phyloP scores from a whole-genome alignment of 2,113 vertebrate species.

The Forbesichthys agassizii region DNA sequence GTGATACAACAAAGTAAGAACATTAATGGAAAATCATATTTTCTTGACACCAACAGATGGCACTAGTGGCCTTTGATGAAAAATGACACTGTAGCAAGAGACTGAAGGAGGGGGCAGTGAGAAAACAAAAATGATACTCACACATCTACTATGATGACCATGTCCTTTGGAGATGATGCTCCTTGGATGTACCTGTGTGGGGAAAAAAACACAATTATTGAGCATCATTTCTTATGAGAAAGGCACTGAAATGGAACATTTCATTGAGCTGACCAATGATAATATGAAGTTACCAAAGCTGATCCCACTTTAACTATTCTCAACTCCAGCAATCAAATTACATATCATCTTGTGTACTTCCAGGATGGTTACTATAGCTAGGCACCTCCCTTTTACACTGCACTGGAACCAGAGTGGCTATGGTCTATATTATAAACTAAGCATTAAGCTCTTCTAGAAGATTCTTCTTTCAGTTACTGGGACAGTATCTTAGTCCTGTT shows the following conservation, averaged over 20 bases:
- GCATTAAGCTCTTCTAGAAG: no score
- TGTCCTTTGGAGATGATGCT: constrained; percentile 97
- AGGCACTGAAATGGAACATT: constrained; percentile 33
- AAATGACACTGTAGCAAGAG: constrained; percentile 1
- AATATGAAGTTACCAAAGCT: constrained; percentile 44
- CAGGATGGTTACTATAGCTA: constrained; percentile 43
- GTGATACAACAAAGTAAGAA: background rate
- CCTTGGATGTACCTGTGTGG: constrained; percentile 94
- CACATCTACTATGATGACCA: constrained; percentile 99
- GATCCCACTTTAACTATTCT: constrained; percentile 60
- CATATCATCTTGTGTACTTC: constrained; percentile 67
- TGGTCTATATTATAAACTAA: no score
- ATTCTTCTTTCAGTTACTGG: no score
- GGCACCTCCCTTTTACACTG: constrained; percentile 19
- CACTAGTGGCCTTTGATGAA: constrained; percentile 68
- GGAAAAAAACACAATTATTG: constrained; percentile 37
- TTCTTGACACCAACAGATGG: constrained; percentile 71
- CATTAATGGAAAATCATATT: constrained; percentile 13
- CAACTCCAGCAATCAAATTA: constrained; percentile 52
- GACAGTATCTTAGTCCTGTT: no score
- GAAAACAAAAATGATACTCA: constrained; percentile 75
- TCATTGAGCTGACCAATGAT: constrained; percentile 50
- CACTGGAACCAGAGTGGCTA: no score
- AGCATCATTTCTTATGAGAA: constrained; percentile 40
- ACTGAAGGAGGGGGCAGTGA: background rate